phyloP scores from a whole-genome alignment of 2,113 vertebrate species.

The Daphoenositta chrysoptera region DNA sequence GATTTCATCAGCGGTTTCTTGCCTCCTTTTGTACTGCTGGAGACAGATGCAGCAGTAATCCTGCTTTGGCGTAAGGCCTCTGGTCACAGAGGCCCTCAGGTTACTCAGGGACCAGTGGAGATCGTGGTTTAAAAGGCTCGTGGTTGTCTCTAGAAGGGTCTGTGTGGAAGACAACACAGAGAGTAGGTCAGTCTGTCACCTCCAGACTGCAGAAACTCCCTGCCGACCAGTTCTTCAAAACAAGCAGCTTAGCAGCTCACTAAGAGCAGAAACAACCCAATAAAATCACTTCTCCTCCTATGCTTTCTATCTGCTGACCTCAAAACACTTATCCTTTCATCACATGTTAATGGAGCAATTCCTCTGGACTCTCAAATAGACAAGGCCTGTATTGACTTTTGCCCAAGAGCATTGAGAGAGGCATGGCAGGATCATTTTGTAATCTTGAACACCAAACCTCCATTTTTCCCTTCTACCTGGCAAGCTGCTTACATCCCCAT shows the following conservation, averaged over 20 bases:
- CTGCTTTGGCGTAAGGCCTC: conserved; percentile 90
- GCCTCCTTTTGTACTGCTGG: conserved; percentile 91
- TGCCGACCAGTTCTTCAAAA: neutral
- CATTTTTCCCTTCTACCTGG: too few species aligned
- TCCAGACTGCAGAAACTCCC: neutral
- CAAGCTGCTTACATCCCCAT: neutral
- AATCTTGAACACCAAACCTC: neutral
- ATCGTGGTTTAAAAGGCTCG: conserved; percentile 91
- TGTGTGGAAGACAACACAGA: conserved; percentile 37
- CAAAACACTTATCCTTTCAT: neutral
- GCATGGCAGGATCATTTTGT: neutral
- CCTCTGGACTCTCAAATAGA: neutral
- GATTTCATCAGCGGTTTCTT: conserved; percentile 87
- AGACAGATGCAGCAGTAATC: conserved; percentile 94
- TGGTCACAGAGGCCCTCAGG: conserved; percentile 85
- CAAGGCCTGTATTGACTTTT: neutral
- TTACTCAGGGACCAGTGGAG: conserved; percentile 98
- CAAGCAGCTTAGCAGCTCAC: neutral
- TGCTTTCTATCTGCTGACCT: neutral
- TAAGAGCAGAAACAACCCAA: neutral
- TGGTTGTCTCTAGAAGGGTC: conserved; percentile 95
- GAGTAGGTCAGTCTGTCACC: neutral
- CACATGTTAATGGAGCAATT: neutral
- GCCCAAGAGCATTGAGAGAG: neutral
- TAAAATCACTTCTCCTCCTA: neutral